Percentiles rank a stretch among this genome's conserved stretches.
phyloP scores from a whole-genome alignment of 2,113 vertebrate genomes.

The Talpa occidentalis region DNA sequence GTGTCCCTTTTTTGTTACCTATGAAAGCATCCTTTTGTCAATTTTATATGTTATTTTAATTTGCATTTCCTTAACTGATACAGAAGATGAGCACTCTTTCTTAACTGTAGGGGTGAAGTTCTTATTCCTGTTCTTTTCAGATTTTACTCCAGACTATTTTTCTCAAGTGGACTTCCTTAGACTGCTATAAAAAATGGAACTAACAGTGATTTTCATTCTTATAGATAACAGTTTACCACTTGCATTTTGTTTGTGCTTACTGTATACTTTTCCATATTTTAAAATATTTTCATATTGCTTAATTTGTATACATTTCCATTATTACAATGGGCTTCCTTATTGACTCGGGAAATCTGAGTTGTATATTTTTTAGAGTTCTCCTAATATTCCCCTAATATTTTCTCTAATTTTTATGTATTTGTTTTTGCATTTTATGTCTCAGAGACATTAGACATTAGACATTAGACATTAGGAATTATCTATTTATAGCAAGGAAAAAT shows the following conservation, averaged over 20 bases:
- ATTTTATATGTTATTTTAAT: background rate
- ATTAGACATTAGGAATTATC: background rate
- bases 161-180: background rate
- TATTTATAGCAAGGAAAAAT: background rate
- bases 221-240: background rate
- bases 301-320: background rate
- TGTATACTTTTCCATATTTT: background rate
- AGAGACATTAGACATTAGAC: no score
- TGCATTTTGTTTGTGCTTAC: background rate
- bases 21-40: background rate
- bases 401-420: background rate
- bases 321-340: background rate
- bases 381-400: background rate
- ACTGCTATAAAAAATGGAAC: background rate
- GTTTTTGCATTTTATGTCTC: background rate
- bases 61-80: background rate
- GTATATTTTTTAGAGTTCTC: background rate
- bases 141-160: background rate
- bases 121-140: background rate
- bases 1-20: background rate
- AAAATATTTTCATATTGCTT: background rate
- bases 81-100: background rate
- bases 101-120: background rate
- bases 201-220: background rate
- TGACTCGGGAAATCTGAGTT: fast-evolving